phyloP scores from a whole-genome alignment of 92 coral and sea anemone species.

The Actinostola sp. region DNA sequence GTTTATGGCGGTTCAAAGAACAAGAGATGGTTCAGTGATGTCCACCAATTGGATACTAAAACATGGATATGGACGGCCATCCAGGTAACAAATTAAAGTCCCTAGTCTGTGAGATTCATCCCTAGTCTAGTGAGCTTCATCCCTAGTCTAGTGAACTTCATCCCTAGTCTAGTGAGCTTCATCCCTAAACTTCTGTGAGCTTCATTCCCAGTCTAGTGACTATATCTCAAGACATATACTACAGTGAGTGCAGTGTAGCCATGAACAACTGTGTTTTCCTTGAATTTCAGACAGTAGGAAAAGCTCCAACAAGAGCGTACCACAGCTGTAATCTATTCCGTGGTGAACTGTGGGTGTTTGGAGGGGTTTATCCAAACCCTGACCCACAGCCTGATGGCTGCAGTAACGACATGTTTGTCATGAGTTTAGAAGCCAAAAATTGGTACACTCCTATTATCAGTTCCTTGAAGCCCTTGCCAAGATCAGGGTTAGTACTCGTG shows the following conservation, averaged over 20 bases:
- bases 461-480: conserved; percentile 71
- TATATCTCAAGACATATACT: too few species aligned
- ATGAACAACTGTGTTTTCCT: not conserved
- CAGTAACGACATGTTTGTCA: conserved; percentile 80
- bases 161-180: too few species aligned
- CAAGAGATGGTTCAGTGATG: conserved; percentile 90
- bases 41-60: conserved; percentile 69
- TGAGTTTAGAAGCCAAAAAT: conserved; percentile 75
- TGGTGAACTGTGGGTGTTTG: conserved; percentile 90
- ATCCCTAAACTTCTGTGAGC: too few species aligned
- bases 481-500: conserved; percentile 77
- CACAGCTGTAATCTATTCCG: conserved; percentile 81
- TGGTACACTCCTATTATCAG: conserved; percentile 89
- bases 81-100: conserved; percentile 63
- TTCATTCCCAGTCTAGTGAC: too few species aligned
- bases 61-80: conserved; percentile 82
- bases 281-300: conserved; percentile 73
- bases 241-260: too few species aligned
- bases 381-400: conserved; percentile 93
- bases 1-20: conserved; percentile 94
- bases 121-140: too few species aligned
- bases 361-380: conserved; percentile 93
- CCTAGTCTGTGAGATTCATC: too few species aligned
- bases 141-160: too few species aligned
- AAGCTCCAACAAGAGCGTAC: conserved; percentile 93